phyloP scores from a whole-genome alignment of 2,888 invertebrate genomes.

The Pardosa pseudoannulata region DNA sequence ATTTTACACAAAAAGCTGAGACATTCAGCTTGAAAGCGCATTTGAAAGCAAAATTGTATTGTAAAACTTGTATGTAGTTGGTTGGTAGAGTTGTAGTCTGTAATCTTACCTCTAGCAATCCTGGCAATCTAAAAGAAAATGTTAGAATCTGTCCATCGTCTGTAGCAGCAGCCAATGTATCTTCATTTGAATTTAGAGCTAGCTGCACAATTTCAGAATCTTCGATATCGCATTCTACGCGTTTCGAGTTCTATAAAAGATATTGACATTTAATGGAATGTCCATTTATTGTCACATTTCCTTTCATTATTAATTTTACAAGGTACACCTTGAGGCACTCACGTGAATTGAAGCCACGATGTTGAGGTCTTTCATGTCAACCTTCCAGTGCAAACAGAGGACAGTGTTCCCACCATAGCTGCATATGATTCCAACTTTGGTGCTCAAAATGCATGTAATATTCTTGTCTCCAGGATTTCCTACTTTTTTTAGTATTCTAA shows the following conservation, averaged over 20 bases:
- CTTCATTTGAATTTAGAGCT: slow-evolving; percentile 11
- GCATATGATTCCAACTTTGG: slow-evolving; percentile 23
- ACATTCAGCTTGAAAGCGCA: too few relatives aligned
- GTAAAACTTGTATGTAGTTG: too few relatives aligned
- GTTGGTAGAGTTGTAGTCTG: too few relatives aligned
- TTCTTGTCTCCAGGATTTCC: slow-evolving; percentile 10
- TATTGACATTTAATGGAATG: background rate
- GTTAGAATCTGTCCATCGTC: slow-evolving; percentile 34
- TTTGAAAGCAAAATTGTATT: too few relatives aligned
- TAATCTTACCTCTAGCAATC: background rate
- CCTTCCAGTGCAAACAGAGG: background rate
- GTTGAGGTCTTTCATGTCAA: background rate
- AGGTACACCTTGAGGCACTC: background rate
- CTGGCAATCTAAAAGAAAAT: background rate
- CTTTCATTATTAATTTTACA: too few relatives aligned
- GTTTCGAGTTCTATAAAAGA: slow-evolving; percentile 20
- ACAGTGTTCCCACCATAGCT: slow-evolving; percentile 20
- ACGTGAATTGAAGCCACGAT: background rate
- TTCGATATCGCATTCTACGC: background rate
- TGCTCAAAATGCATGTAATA: background rate
- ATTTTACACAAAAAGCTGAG: too few relatives aligned
- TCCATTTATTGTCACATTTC: too few relatives aligned
- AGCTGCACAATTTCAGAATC: slow-evolving; percentile 18
- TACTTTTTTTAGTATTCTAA: background rate
- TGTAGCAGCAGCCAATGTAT: slow-evolving; percentile 21